phyloP scores from a whole-genome alignment of 2,113 vertebrate genomes.

The Cinclus cinclus region DNA sequence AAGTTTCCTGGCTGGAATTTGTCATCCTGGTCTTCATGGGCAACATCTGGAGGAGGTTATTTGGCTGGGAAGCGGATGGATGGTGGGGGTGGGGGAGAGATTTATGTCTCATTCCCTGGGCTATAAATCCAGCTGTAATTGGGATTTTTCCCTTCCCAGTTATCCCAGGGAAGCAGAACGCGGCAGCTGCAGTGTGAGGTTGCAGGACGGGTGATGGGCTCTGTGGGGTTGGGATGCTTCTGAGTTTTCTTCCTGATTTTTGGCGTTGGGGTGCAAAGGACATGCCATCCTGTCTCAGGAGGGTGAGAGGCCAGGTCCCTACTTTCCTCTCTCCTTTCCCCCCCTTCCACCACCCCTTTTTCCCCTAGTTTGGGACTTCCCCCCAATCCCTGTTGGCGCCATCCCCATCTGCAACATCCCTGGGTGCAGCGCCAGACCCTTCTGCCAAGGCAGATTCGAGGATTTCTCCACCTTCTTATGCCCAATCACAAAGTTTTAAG shows the following conservation, averaged over 20 bases:
- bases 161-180: slow-evolving; percentile 60
- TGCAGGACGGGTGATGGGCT: neutral
- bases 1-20: neutral
- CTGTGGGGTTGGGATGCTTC: slow-evolving; percentile 22
- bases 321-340: neutral
- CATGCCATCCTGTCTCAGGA: slow-evolving; percentile 38
- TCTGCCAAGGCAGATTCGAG: neutral
- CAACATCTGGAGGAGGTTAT: slow-evolving; percentile 80
- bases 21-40: neutral
- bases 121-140: slow-evolving; percentile 78
- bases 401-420: neutral
- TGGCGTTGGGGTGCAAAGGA: neutral
- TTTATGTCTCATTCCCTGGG: slow-evolving; percentile 74
- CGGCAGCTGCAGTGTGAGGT: neutral
- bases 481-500: neutral
- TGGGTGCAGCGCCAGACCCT: neutral
- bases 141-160: slow-evolving; percentile 75
- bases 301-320: slow-evolving; percentile 35
- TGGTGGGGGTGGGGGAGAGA: slow-evolving; percentile 54
- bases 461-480: neutral
- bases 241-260: neutral
- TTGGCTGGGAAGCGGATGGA: slow-evolving; percentile 55
- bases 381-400: rapidly evolving
- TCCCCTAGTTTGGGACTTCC: neutral
- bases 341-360: neutral